Conservation (phyloP, 2,888 invertebrate genomes). For the Plagodis pulveraria region DNA sequence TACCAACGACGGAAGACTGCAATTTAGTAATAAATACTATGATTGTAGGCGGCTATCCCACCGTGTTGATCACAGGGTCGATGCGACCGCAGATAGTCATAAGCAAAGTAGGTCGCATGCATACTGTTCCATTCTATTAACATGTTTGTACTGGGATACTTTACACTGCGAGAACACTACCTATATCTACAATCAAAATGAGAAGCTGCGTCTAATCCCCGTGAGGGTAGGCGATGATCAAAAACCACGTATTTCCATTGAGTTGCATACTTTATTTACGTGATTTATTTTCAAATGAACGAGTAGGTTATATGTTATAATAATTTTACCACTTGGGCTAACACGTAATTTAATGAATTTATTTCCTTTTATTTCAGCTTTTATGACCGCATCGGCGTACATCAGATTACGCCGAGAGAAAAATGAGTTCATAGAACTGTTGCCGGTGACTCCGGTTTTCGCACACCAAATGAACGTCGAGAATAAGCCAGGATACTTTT, state of each 20-base stretch:
- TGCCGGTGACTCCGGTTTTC: conserved; percentile 85
- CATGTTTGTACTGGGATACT: too few relatives aligned
- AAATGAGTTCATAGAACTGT: conserved; percentile 72
- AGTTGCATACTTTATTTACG: too few relatives aligned
- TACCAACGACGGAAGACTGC: conserved; percentile 34
- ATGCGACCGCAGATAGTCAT: not conserved
- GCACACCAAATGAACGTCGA: conserved; percentile 82
- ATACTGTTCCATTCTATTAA: too few relatives aligned
- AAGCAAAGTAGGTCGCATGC: not conserved
- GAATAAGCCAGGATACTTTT: conserved; percentile 84
- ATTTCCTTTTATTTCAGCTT: conserved; percentile 68
- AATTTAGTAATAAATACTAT: conserved; percentile 38
- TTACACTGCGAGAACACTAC: too few relatives aligned
- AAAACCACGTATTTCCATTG: too few relatives aligned
- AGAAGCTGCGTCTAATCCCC: too few relatives aligned
- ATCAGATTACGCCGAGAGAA: conserved; percentile 72
- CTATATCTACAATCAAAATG: too few relatives aligned
- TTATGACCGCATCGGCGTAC: conserved; percentile 84
- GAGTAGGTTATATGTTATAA: not conserved
- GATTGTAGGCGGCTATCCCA: conserved; percentile 12
- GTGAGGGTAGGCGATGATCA: too few relatives aligned
- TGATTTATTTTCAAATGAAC: too few relatives aligned
- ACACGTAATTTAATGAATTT: not conserved
- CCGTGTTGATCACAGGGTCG: conserved; percentile 5
- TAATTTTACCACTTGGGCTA: not conserved